A percentile compares a stretch with the other conserved stretches of the same genome.
Evolutionary conservation across 2,113 vertebrate genomes (phyloP).

Genomic region (Varanus salvator): DNA sequence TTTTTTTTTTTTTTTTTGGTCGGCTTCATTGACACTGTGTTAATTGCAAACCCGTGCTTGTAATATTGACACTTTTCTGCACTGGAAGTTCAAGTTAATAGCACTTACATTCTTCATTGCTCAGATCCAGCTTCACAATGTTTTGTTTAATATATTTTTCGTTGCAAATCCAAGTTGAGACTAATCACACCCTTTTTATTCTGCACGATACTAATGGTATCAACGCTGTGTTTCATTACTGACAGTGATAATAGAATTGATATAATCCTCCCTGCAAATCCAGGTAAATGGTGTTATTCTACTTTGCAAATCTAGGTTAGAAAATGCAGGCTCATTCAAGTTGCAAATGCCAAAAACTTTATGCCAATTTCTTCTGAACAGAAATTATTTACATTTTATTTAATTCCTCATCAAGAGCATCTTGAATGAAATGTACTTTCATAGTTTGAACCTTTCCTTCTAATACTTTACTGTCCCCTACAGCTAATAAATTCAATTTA

Average conservation of each 20-base stretch:
- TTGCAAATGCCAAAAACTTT: constrained; percentile 49
- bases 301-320: constrained; percentile 48
- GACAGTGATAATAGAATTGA: constrained; percentile 48
- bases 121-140: constrained; percentile 35
- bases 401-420: constrained; percentile 59
- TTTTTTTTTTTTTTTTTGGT: not conserved
- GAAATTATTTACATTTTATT: constrained; percentile 73
- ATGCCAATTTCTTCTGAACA: constrained; percentile 60
- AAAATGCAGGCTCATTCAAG: constrained; percentile 43
- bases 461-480: constrained; percentile 53
- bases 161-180: constrained; percentile 48
- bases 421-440: constrained; percentile 56
- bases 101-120: constrained; percentile 27
- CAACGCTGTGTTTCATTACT: constrained; percentile 51
- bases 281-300: constrained; percentile 39
- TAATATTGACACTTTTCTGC: constrained; percentile 62
- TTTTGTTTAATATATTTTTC: constrained; percentile 18
- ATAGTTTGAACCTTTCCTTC: constrained; percentile 54
- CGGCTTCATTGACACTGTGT: constrained; percentile 51
- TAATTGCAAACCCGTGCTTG: constrained; percentile 66
- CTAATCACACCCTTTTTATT: constrained; percentile 47
- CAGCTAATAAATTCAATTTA: constrained; percentile 42
- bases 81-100: constrained; percentile 45
- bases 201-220: constrained; percentile 51
- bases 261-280: constrained; percentile 56